phyloP scores from a whole-genome alignment of 2,888 invertebrate species.

The Epsilonema sp. region DNA sequence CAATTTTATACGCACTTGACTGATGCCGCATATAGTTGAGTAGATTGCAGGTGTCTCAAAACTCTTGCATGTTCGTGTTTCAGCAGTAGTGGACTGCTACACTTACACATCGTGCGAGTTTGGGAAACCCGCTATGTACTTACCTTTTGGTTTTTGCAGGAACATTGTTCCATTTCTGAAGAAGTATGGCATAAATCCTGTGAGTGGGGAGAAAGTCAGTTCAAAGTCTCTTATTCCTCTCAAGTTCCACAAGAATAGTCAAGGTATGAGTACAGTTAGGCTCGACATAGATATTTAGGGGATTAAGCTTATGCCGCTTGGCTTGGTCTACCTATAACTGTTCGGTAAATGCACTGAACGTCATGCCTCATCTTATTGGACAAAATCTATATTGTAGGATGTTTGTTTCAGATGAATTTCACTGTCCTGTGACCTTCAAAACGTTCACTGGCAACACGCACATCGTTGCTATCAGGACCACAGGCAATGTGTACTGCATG shows the following conservation, averaged over 20 bases:
- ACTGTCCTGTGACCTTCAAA: conserved; percentile 27
- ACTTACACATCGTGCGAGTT: no score
- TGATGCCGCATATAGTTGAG: no score
- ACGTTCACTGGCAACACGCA: conserved; percentile 79
- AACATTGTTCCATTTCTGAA: conserved; percentile 66
- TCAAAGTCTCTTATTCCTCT: conserved; percentile 60
- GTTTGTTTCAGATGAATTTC: conserved; percentile 17
- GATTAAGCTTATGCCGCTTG: no score
- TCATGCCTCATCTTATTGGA: no score
- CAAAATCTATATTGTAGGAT: no score
- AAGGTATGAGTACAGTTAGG: conserved; percentile 32
- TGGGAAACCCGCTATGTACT: conserved; percentile 10
- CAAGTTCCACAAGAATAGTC: conserved; percentile 64
- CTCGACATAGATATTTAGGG: not conserved
- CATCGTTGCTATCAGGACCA: conserved; percentile 65
- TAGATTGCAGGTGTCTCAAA: no score
- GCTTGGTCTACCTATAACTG: no score
- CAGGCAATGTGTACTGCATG: conserved; percentile 83
- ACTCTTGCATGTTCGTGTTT: no score
- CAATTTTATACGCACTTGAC: no score
- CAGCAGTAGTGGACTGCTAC: no score
- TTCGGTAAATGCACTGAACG: no score
- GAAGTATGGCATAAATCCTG: conserved; percentile 76
- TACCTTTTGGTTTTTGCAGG: conserved; percentile 20
- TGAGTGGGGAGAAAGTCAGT: conserved; percentile 68